Conservation (phyloP, 2,888 invertebrate species). For the Petrolisthes cinctipes region DNA sequence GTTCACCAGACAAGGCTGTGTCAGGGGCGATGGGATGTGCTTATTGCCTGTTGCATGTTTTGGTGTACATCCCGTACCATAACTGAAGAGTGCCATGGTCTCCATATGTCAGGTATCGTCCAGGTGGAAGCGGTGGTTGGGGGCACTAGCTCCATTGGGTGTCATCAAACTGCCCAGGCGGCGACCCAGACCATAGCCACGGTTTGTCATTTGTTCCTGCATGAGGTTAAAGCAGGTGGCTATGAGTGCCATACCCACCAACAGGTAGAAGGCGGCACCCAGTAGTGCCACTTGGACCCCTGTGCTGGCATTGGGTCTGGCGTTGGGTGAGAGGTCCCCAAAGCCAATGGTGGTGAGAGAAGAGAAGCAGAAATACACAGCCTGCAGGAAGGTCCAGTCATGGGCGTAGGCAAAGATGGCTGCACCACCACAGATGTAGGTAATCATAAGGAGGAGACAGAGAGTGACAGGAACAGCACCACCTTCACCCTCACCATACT, state of each 20-base stretch:
- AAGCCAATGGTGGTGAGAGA: constrained; percentile 66
- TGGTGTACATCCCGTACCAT: constrained; percentile 47
- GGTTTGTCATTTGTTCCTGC: constrained; percentile 68
- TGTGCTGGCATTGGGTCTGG: constrained; percentile 46
- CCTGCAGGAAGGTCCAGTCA: constrained; percentile 64
- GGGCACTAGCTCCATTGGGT: constrained; percentile 32
- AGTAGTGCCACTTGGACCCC: constrained; percentile 60
- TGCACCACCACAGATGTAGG: constrained; percentile 65
- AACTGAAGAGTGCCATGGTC: constrained; percentile 62
- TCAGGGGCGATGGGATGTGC: constrained; percentile 22
- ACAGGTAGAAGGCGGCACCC: constrained; percentile 69
- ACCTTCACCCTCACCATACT: constrained; percentile 40
- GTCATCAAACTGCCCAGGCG: constrained; percentile 46
- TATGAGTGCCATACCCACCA: constrained; percentile 72
- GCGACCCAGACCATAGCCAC: constrained; percentile 48
- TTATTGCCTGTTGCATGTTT: constrained; percentile 31
- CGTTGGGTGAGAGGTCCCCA: constrained; percentile 64
- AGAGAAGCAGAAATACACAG: constrained; percentile 65
- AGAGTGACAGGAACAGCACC: constrained; percentile 64
- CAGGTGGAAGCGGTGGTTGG: constrained; percentile 60
- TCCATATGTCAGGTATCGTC: constrained; percentile 65
- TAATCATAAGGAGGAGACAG: constrained; percentile 61
- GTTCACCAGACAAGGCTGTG: constrained; percentile 49
- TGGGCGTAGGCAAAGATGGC: constrained; percentile 62
- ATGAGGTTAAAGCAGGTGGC: constrained; percentile 73